Evolutionary conservation across 2,888 invertebrate species (phyloP).

Genomic region (Ophioninae sp.): DNA sequence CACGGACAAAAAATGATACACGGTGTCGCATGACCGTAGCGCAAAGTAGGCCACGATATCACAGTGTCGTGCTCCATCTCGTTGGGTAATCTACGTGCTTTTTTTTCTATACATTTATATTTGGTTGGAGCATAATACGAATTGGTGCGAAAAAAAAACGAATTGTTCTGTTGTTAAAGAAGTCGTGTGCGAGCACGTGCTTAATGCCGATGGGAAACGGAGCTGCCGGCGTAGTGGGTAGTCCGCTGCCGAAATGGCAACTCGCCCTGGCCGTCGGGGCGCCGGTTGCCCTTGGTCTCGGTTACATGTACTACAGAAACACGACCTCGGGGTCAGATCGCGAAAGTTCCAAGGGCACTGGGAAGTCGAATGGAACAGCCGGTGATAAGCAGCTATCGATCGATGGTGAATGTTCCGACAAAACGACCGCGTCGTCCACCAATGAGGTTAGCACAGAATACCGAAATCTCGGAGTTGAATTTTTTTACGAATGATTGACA

Average conservation of each 20-base stretch:
- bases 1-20: conserved; percentile 24
- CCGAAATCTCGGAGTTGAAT: not conserved
- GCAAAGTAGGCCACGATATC: conserved; percentile 10
- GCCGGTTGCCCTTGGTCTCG: conserved; percentile 91
- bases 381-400: conserved; percentile 84
- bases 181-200: conserved; percentile 26
- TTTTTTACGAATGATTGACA: too few relatives aligned
- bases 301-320: conserved; percentile 87
- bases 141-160: not conserved
- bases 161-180: conserved; percentile 18
- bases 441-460: conserved; percentile 72
- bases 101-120: conserved; percentile 18
- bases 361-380: conserved; percentile 82
- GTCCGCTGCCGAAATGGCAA: conserved; percentile 91
- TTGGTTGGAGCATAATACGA: not conserved
- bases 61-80: conserved; percentile 28
- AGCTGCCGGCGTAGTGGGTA: conserved; percentile 76
- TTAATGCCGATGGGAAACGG: conserved; percentile 72
- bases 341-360: conserved; percentile 67
- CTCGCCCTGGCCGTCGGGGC: conserved; percentile 92
- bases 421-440: conserved; percentile 73
- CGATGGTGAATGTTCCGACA: conserved; percentile 82
- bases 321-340: conserved; percentile 67
- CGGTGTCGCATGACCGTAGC: conserved; percentile 30
- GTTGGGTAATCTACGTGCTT: conserved; percentile 11